Base-by-base conservation (phyloP, 2,113 vertebrate species). In the Percopsis transmontana region DNA sequence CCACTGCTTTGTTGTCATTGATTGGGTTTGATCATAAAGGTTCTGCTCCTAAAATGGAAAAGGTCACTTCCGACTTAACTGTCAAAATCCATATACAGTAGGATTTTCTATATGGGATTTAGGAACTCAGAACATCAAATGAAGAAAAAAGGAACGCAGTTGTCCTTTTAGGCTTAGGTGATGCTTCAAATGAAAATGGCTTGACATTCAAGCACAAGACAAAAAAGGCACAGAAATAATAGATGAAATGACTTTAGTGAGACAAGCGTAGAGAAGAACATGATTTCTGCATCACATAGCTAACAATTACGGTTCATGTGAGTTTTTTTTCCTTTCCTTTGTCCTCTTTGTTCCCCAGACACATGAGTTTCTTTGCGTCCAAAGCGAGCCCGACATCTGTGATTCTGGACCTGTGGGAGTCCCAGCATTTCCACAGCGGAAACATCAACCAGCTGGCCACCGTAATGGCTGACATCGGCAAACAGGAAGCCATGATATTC, bases 401-500 rank as follows among this genome's bases (percentile, higher is more conserved):
- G 91, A 97, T 99, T 89, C 94, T 99, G 91, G 98, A 98, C 94
- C 91, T 99, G 76, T 99, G 97, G 97, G 97, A 99, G 90, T 93
- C 96, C 0, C 94, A 95, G 69, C 97, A 99, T 88, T 99, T 99
- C 91, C 95, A 97, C 91, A 96, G 92, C 1, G 96, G 97, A 83
- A 98, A 98, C 92, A 95, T 99, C 90, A 95, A 97, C 68, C 96
- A 97, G 92, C 91, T 99, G 91, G 97, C 97, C 0, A 89, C 95
- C 0, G 95, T 97, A 2, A 96, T 99, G 94, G 95, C 97, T 0
- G 96, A 99, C 85, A 94, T 99, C 54, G 97, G 97, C 90, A 98
- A 97, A 86, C 97, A 98, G 80, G 96, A 98, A 7, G 79, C 95
- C 79, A 94, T 96, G 89, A 96, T 98, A 85, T 98, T 98, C 72